These are phyloP conservation scores for Haemorhous mexicanus DNA, from an alignment of 2,113 vertebrate genomes.

Conservation along the genomic window DNA sequence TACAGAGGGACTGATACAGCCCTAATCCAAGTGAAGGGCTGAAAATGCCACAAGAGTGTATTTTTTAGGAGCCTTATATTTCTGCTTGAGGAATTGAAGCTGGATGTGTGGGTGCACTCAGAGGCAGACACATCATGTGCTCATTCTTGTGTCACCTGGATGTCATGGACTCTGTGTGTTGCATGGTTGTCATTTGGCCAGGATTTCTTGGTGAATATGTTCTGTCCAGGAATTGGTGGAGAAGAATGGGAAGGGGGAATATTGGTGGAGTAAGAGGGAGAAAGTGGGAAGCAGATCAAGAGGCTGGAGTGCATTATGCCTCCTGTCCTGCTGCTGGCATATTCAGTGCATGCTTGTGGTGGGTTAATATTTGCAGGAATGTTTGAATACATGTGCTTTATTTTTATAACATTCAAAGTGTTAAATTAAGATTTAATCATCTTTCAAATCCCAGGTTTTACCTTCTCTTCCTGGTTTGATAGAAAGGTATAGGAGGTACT, in stretches of 20 bases:
- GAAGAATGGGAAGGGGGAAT: background rate
- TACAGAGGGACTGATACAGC: background rate
- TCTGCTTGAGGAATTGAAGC: background rate
- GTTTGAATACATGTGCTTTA: background rate
- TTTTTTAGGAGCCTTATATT: background rate
- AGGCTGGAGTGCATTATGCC: background rate
- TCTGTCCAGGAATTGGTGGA: background rate
- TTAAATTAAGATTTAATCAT: background rate
- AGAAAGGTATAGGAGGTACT: background rate
- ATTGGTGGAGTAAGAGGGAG: background rate
- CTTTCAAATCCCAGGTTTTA: background rate
- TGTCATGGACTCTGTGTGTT: background rate
- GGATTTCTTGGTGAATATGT: background rate
- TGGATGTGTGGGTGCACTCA: background rate
- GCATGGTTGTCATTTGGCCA: background rate
- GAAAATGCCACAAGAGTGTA: background rate
- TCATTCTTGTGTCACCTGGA: background rate
- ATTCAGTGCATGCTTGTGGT: background rate
- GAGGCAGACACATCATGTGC: background rate
- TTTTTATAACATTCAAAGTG: background rate
- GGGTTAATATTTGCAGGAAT: background rate
- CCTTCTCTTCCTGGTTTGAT: background rate
- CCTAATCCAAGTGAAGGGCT: background rate
- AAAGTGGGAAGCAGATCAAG: background rate
- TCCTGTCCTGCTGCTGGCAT: background rate